Evolutionary conservation across 2,113 vertebrate species (phyloP), one percentile per base, ranked within the genome.

Genomic region (Phaethornis superciliosus): DNA sequence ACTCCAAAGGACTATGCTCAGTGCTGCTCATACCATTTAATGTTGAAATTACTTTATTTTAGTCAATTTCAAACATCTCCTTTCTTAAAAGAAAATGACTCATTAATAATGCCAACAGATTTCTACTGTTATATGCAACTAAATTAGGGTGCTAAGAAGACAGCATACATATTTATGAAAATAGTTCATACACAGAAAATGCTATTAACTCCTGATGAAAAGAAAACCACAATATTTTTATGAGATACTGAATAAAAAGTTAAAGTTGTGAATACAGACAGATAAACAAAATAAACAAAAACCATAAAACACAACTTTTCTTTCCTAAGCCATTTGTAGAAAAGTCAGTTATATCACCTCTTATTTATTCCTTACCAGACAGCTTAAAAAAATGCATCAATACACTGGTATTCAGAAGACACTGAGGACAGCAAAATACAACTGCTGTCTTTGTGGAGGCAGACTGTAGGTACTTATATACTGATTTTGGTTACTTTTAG

Each of bases 91-190:
- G 76, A 88, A 81, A 94, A 91, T 78, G 67, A 82, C 37, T 83
- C 92, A 91, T 85, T 96, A 93, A 88, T 33, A 88, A 91, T 88
- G 55, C 58, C 64, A 90, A 71, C 62, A 88, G 81, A 91, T 72
- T 94, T 86, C 56, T 85, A 35, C 44, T 67, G 33, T 49, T 80
- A 46, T 32, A 81, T 76, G 76, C 62, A 88, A 52, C 37, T 81
- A 94, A 95, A 94, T 88, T 51, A 81, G 62, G 33, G 14, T 90
- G 58, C 16, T 90, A 79, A 72, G 62, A 84, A 94, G 76, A 79
- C 24, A 80, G 5, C 33, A 88, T 91, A 76, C 49, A 95, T 94
- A 95, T 94, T 90, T 88, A 95, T 94, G 76, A 95, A 68, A 54
- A 56, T 11, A 65, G 16, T 62, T 91, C 54, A 56, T 74, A 18